Evolutionary conservation across 2,888 invertebrate genomes (phyloP).

Genomic region (Polietes domitor): DNA sequence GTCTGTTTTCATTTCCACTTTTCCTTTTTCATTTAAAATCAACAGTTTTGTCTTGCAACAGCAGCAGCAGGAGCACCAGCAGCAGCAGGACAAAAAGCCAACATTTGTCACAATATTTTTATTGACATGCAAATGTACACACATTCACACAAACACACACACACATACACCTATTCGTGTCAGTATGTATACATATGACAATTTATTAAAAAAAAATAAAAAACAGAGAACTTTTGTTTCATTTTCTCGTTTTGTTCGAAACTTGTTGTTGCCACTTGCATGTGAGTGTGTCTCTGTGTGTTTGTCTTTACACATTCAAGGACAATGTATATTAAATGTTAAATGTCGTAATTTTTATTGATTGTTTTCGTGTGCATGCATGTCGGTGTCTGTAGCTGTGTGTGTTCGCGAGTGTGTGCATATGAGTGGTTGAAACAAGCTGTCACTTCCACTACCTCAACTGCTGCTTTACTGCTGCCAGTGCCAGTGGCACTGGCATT

Average conservation of each 20-base stretch:
- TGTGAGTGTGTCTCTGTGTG: too few relatives aligned
- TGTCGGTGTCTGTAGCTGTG: neutral
- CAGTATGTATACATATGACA: neutral
- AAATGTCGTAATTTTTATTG: slow-evolving; percentile 67
- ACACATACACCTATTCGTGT: neutral
- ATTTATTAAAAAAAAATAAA: neutral
- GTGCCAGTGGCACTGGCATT: neutral
- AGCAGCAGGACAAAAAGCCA: neutral
- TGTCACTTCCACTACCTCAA: slow-evolving; percentile 13
- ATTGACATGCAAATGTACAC: neutral
- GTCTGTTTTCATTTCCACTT: too few relatives aligned
- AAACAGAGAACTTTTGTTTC: slow-evolving; percentile 1
- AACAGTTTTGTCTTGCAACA: slow-evolving; percentile 1
- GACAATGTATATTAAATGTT: slow-evolving; percentile 63
- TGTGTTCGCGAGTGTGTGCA: neutral
- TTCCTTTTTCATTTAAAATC: neutral
- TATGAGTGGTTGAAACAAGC: neutral
- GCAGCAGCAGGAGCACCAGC: too few relatives aligned
- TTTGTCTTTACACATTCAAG: slow-evolving; percentile 56
- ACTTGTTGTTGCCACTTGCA: slow-evolving; percentile 52
- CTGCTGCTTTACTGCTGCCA: neutral
- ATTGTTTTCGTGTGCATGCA: slow-evolving; percentile 47
- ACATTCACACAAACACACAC: neutral
- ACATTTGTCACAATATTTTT: slow-evolving; percentile 7
- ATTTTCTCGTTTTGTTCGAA: slow-evolving; percentile 4